Percentiles rank a stretch among this genome's conserved stretches.
Conservation (phyloP, 2,797 vertebrate genomes). For the Phrynocephalus vlangalii region DNA sequence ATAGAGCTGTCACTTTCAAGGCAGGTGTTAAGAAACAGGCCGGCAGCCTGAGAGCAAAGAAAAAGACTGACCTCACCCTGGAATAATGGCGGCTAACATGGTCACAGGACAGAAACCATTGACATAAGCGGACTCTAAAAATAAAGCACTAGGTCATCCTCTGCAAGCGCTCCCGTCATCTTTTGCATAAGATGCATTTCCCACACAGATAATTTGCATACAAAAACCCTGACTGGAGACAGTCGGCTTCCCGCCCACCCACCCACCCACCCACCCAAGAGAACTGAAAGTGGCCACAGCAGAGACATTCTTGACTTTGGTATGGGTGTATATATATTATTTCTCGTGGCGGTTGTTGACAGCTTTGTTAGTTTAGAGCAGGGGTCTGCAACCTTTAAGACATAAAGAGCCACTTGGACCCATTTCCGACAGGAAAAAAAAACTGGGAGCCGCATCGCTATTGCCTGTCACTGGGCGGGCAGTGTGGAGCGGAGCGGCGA, state of each 20-base stretch:
- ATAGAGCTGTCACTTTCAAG: conserved; percentile 95
- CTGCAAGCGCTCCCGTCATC: conserved; percentile 48
- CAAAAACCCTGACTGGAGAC: neutral
- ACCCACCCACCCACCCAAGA: neutral
- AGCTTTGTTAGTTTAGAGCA: neutral
- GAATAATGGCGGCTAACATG: conserved; percentile 89
- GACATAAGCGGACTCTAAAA: conserved; percentile 87
- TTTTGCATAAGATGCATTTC: conserved; percentile 35
- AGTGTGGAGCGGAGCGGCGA: too few relatives aligned
- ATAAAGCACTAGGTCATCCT: conserved; percentile 83
- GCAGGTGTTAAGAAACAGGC: conserved; percentile 94
- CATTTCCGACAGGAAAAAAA: too few relatives aligned
- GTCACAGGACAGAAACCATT: conserved; percentile 87
- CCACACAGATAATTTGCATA: conserved; percentile 19
- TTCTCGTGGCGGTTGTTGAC: neutral
- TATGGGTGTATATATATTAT: neutral
- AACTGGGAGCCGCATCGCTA: too few relatives aligned
- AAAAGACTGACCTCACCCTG: conserved; percentile 93
- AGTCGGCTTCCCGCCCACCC: neutral
- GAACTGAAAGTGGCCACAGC: neutral
- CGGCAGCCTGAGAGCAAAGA: conserved; percentile 82
- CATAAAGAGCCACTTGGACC: too few relatives aligned
- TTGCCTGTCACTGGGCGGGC: too few relatives aligned
- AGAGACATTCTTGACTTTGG: neutral
- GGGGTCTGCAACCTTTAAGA: too few relatives aligned